Percentiles rank a stretch among this genome's conserved stretches.
phyloP scores from a whole-genome alignment of 2,888 invertebrate genomes.

The Troglohyphantes excavatus region DNA sequence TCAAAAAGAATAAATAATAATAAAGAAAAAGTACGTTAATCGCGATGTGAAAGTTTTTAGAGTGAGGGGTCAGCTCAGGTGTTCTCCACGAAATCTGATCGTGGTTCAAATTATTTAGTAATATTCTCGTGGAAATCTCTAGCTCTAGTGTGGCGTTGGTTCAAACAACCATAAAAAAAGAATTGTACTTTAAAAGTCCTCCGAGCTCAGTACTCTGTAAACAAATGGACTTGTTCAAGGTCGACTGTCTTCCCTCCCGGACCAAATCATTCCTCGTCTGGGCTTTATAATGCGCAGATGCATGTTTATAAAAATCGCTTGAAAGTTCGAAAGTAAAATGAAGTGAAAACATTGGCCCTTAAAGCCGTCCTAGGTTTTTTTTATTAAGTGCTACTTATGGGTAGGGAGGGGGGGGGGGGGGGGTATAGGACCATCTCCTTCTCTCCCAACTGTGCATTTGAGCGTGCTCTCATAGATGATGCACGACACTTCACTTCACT shows the following conservation, averaged over 20 bases:
- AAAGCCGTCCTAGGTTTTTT: constrained; percentile 45
- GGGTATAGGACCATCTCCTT: neutral
- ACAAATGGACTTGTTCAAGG: neutral
- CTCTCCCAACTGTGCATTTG: constrained; percentile 11
- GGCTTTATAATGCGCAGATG: neutral
- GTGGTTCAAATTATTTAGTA: no score
- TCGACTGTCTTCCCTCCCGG: neutral
- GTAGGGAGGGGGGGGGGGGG: neutral
- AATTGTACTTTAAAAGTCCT: no score
- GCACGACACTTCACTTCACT: constrained; percentile 53
- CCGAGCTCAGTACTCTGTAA: no score
- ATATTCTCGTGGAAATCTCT: no score
- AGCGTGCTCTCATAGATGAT: constrained; percentile 61
- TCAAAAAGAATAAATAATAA: no score
- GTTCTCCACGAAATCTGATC: no score
- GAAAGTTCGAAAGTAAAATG: constrained; percentile 37
- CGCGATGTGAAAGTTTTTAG: no score
- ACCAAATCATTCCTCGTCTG: neutral
- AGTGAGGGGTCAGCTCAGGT: no score
- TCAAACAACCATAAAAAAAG: no score
- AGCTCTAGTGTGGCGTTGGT: no score
- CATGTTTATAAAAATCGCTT: constrained; percentile 5
- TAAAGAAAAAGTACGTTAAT: no score
- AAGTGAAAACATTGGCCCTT: constrained; percentile 54
- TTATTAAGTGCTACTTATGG: constrained; percentile 63